phyloP scores from a whole-genome alignment of 2,797 vertebrate genomes.

The Kryptolebias ocellatus region DNA sequence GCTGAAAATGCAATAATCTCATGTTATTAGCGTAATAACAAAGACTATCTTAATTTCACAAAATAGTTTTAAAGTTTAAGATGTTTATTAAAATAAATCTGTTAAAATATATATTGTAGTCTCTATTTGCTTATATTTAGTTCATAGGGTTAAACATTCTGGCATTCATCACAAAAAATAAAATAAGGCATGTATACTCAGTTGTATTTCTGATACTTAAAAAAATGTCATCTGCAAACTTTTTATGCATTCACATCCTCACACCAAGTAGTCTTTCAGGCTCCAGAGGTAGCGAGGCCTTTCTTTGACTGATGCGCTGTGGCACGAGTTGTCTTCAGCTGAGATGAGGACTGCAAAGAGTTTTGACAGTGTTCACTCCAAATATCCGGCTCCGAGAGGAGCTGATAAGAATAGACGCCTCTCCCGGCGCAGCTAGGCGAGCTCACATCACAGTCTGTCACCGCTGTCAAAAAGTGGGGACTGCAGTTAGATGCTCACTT shows the following conservation, averaged over 20 bases:
- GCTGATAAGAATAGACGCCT: slow-evolving; percentile 74
- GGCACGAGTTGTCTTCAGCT: slow-evolving; percentile 65
- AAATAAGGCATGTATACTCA: slow-evolving; percentile 34
- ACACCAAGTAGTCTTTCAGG: slow-evolving; percentile 46
- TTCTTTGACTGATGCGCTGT: slow-evolving; percentile 60
- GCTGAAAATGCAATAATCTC: slow-evolving; percentile 30
- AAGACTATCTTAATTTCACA: slow-evolving; percentile 22
- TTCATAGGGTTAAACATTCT: slow-evolving; percentile 10
- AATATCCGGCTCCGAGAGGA: slow-evolving; percentile 66
- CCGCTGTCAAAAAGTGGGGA: slow-evolving; percentile 64
- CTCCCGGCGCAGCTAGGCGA: slow-evolving; percentile 61
- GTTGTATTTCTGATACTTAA: slow-evolving; percentile 46
- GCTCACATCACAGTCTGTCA: slow-evolving; percentile 70
- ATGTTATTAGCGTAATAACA: slow-evolving; percentile 34
- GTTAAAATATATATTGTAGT: slow-evolving; percentile 3
- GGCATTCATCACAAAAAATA: slow-evolving; percentile 56
- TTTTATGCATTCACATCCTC: slow-evolving; percentile 51
- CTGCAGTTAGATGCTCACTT: slow-evolving; percentile 70
- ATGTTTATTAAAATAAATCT: slow-evolving; percentile 1
- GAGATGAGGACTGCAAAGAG: slow-evolving; percentile 60
- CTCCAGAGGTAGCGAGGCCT: slow-evolving; percentile 49
- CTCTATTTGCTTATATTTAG: slow-evolving; percentile 13
- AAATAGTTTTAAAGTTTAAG: slow-evolving; percentile 23
- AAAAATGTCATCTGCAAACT: slow-evolving; percentile 53
- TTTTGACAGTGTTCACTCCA: slow-evolving; percentile 75